Evolutionary conservation across 1,140 invertebrate genomes (phyloP).

Genomic region (Diuraphis noxia): DNA sequence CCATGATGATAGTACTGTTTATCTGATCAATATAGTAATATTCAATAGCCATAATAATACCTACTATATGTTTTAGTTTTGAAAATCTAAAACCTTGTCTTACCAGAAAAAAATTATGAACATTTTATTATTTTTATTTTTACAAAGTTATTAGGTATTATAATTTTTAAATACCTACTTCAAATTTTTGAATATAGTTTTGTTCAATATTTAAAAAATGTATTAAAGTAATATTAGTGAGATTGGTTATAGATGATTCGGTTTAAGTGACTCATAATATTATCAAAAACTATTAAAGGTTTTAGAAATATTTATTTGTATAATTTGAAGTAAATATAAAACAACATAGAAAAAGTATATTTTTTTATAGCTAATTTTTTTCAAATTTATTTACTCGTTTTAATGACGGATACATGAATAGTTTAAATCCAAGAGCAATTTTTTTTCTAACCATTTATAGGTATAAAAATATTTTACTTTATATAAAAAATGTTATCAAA

Average conservation of each 20-base stretch:
- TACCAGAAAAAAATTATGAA: not conserved
- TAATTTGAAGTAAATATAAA: too few species aligned
- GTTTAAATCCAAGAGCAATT: too few species aligned
- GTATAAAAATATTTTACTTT: not conserved
- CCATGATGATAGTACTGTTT: too few species aligned
- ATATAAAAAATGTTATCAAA: not conserved
- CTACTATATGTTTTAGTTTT: not conserved
- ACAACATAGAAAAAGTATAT: too few species aligned
- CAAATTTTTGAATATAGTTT: not conserved
- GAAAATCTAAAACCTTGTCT: not conserved
- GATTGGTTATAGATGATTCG: not conserved
- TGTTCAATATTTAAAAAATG: not conserved
- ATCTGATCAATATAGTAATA: too few species aligned
- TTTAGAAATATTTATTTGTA: not conserved
- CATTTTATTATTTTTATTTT: not conserved
- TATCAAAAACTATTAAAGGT: not conserved
- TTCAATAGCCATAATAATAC: not conserved
- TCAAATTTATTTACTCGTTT: too few species aligned
- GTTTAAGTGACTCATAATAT: not conserved
- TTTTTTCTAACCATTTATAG: not conserved
- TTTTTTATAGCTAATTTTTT: too few species aligned
- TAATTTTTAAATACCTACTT: not conserved
- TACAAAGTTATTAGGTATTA: not conserved
- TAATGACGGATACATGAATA: too few species aligned
- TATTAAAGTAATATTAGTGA: not conserved